Base-by-base conservation (phyloP, 2,797 vertebrate species). In the Oreortyx pictus region DNA sequence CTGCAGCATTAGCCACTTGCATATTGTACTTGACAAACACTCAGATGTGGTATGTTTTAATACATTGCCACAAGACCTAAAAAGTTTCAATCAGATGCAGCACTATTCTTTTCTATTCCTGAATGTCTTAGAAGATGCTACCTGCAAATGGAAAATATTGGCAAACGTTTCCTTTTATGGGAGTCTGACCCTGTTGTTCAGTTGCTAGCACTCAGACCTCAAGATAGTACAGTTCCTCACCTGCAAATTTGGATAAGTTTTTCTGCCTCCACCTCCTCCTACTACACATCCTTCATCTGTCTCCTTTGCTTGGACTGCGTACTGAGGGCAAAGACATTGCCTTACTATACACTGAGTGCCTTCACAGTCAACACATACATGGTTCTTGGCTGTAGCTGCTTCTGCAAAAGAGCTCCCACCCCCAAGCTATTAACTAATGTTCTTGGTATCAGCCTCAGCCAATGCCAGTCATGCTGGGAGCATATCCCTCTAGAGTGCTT, bases 61-160 rank as follows among this genome's bases (percentile, higher is more conserved):
- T 79, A 50, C 44, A 62, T 23, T 80, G 35, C 81, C 72, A 20
- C 90, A 80, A 78, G 31, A 91, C 90, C 89, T 92, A 89, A 78
- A 87, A 41, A 82, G 87, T 89, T 86, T 90, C 61, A 92, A 89
- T 90, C 77, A 82, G 70, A 89, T 77, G 43, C n/a, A 83, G 57
- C 19, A 14, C 50, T 81, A 22, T 50, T 79, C 49, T 16, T 84
- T 93, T 80, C 11, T 64, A 65, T 67, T 94, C 86, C 49, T 33
- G 41, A 93, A 88, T 62, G 65, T 66, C 85, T 89, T 87, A 72
- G 67, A 84, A 1, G 2, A 81, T 81, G 57, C 31, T 86, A 46
- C 39, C 86, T 76, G 60, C 56, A 93, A 82, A 90, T 23, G 18
- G 61, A 62, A 81, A 87, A 80, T 35, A 31, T n/a, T 50, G 43